phyloP scores from a whole-genome alignment of 2,888 invertebrate genomes.

The Drosophila neonasuta region DNA sequence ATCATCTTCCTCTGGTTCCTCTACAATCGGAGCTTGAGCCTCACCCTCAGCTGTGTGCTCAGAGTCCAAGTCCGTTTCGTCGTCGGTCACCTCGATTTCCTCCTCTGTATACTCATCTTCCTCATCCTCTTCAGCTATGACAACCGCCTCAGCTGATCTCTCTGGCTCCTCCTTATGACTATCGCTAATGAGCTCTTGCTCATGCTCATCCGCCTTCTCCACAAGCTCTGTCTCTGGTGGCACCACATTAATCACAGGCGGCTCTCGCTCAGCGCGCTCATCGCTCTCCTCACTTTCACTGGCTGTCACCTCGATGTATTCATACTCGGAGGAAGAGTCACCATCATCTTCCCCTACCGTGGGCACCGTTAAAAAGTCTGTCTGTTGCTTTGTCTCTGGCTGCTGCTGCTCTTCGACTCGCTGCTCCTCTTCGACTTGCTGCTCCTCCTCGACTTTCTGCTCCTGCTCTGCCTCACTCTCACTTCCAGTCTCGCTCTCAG shows the following conservation, averaged over 20 bases:
- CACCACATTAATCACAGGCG: conserved; percentile 57
- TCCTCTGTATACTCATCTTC: conserved; percentile 51
- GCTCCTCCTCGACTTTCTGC: background rate
- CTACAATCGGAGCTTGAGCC: conserved; percentile 1
- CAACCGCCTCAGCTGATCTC: conserved; percentile 24
- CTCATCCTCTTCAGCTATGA: conserved; percentile 15
- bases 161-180: conserved; percentile 20
- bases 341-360: conserved; percentile 6
- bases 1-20: conserved; percentile 39
- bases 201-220: conserved; percentile 40
- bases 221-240: conserved; percentile 48
- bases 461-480: conserved; percentile 30
- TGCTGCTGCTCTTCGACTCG: background rate
- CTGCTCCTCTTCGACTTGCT: background rate
- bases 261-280: conserved; percentile 9
- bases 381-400: background rate
- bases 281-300: conserved; percentile 55
- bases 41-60: conserved; percentile 27
- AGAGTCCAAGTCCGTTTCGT: conserved; percentile 18
- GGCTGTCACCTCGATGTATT: conserved; percentile 60
- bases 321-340: conserved; percentile 53
- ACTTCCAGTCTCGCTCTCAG: conserved; percentile 32
- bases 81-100: conserved; percentile 40
- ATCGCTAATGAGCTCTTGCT: conserved; percentile 35
- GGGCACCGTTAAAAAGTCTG: background rate